These are phyloP conservation scores for Lophotriccus pileatus DNA, from an alignment of 2,797 vertebrate genomes.

Conservation along the genomic window DNA sequence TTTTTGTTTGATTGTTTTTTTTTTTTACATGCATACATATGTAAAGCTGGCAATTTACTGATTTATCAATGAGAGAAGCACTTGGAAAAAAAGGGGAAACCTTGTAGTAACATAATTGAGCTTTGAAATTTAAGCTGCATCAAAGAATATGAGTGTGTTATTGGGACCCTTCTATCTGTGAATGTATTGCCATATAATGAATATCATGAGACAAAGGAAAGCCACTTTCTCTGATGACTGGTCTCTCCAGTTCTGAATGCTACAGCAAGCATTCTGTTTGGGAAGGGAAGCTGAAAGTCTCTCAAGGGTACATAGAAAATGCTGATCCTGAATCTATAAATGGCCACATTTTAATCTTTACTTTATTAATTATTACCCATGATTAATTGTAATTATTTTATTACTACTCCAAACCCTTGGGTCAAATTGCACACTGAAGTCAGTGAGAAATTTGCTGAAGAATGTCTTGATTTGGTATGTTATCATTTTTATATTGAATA, in stretches of 20 bases:
- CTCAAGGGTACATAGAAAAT: constrained; percentile 35
- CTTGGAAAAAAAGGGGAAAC: constrained; percentile 37
- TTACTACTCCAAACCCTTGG: constrained; percentile 40
- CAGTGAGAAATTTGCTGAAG: constrained; percentile 1
- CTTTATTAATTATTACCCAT: constrained; percentile 50
- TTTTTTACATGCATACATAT: too few species aligned
- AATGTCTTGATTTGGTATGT: constrained; percentile 21
- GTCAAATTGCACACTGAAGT: constrained; percentile 14
- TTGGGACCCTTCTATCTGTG: background rate
- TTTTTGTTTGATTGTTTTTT: too few species aligned
- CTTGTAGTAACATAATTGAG: constrained; percentile 26
- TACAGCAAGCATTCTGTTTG: constrained; percentile 31
- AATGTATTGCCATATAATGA: background rate
- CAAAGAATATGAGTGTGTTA: background rate
- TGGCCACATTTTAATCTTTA: constrained; percentile 42
- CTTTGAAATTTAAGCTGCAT: constrained; percentile 59
- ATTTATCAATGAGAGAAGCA: constrained; percentile 45
- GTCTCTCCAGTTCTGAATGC: background rate
- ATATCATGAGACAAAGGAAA: background rate
- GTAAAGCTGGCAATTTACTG: constrained; percentile 58
- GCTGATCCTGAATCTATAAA: constrained; percentile 49
- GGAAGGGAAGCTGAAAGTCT: constrained; percentile 44
- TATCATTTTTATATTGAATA: constrained; percentile 25
- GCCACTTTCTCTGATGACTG: background rate
- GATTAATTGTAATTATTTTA: constrained; percentile 65